These are phyloP conservation scores for Metallyticus violacea DNA, from an alignment of 2,888 invertebrate species.

Conservation along the genomic window DNA sequence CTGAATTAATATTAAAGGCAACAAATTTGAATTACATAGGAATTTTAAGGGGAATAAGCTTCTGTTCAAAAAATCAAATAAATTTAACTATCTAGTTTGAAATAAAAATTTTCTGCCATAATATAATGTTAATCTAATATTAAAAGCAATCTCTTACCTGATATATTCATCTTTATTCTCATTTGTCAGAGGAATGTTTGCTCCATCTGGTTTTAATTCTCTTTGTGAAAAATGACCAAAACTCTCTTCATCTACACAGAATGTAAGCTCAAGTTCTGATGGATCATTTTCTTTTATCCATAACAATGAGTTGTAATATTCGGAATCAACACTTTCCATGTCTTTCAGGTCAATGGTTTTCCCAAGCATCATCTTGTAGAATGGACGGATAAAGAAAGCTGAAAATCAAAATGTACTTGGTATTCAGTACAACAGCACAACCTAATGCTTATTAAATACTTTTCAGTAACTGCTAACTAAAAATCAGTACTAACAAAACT, in stretches of 20 bases:
- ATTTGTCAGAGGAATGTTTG: slow-evolving; percentile 84
- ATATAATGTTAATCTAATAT: neutral
- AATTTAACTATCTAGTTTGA: no score
- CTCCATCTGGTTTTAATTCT: slow-evolving; percentile 87
- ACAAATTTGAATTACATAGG: no score
- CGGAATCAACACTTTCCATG: slow-evolving; percentile 98
- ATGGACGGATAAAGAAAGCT: slow-evolving; percentile 99
- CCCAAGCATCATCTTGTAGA: slow-evolving; percentile 99
- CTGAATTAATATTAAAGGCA: no score
- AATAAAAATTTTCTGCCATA: no score
- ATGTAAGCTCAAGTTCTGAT: slow-evolving; percentile 88
- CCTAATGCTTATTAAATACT: no score
- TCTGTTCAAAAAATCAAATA: no score
- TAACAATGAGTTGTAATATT: slow-evolving; percentile 95
- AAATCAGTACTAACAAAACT: no score
- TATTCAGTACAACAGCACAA: no score
- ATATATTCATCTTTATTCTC: slow-evolving; percentile 98
- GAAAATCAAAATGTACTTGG: slow-evolving; percentile 41
- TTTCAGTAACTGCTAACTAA: no score
- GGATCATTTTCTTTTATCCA: slow-evolving; percentile 94
- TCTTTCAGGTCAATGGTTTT: slow-evolving; percentile 92
- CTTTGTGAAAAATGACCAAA: slow-evolving; percentile 92
- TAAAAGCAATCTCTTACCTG: slow-evolving; percentile 59
- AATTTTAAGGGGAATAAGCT: no score
- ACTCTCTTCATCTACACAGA: slow-evolving; percentile 95